Evolutionary conservation across 1,140 invertebrate genomes (phyloP).

Genomic region (Eupristina koningsbergeri): DNA sequence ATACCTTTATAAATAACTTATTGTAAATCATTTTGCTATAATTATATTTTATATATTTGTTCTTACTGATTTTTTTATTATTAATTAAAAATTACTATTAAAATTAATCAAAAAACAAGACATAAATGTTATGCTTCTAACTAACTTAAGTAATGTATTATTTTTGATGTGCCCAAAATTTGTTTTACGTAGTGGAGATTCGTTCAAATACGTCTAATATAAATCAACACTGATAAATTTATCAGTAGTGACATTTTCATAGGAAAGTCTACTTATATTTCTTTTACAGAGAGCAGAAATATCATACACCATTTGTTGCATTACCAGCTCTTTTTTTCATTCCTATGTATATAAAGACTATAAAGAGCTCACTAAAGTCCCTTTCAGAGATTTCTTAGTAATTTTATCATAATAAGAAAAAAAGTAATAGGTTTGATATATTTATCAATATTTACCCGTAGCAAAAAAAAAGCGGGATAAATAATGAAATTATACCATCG

Average conservation of each 20-base stretch:
- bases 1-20: no score
- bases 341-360: slow-evolving; percentile 5
- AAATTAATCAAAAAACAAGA: background rate
- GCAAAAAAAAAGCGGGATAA: background rate
- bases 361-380: slow-evolving; percentile 25
- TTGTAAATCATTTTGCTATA: no score
- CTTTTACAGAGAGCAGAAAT: slow-evolving; percentile 16
- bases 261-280: slow-evolving; percentile 14
- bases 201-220: background rate
- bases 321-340: background rate
- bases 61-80: no score
- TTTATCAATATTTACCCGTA: background rate
- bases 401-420: slow-evolving; percentile 43
- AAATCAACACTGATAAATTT: slow-evolving; percentile 25
- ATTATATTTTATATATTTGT: no score
- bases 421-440: slow-evolving; percentile 2
- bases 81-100: background rate
- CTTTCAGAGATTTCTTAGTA: slow-evolving; percentile 42
- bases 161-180: background rate
- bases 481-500: slow-evolving; percentile 34
- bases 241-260: slow-evolving; percentile 1
- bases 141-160: background rate
- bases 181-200: background rate
- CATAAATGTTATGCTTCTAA: background rate
- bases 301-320: slow-evolving; percentile 15